These are phyloP conservation scores for Gymnothorax reevesii DNA, from an alignment of 2,797 vertebrate genomes.

Conservation along the genomic window DNA sequence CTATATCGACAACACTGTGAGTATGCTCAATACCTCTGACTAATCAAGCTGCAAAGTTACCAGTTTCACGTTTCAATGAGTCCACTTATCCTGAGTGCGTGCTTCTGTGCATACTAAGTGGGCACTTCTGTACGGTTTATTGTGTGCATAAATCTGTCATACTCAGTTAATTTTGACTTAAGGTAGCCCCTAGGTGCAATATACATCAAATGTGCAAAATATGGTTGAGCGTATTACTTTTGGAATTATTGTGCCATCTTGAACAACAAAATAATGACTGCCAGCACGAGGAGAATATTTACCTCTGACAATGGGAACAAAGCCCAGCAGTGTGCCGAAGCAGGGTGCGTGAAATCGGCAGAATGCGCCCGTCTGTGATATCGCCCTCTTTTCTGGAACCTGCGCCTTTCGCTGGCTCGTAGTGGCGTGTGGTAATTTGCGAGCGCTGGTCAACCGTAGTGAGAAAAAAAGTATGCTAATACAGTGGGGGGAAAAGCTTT, in stretches of 20 bases:
- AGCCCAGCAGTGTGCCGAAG: not conserved
- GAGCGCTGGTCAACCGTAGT: not conserved
- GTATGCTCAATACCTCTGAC: slow-evolving; percentile 55
- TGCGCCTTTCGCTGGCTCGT: not conserved
- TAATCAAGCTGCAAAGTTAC: not conserved
- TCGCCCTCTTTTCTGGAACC: not conserved
- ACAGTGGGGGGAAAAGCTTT: slow-evolving; percentile 33
- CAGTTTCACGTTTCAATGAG: not conserved
- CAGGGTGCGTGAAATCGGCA: not conserved
- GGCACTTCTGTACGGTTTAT: not conserved
- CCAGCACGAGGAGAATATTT: slow-evolving; percentile 14
- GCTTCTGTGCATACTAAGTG: not conserved
- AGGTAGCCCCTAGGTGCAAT: not conserved
- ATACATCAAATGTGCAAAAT: not conserved
- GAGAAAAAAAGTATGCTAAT: not conserved
- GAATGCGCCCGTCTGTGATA: not conserved
- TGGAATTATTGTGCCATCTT: not conserved
- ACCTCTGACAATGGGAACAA: slow-evolving; percentile 1
- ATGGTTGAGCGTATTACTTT: not conserved
- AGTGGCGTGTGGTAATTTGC: not conserved
- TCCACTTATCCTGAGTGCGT: not conserved
- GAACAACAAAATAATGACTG: not conserved
- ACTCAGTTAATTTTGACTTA: not conserved
- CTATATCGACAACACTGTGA: slow-evolving; percentile 96
- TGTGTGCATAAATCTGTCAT: not conserved